phyloP scores from a whole-genome alignment of 2,888 invertebrate genomes.

The Protodeltote pygarga region DNA sequence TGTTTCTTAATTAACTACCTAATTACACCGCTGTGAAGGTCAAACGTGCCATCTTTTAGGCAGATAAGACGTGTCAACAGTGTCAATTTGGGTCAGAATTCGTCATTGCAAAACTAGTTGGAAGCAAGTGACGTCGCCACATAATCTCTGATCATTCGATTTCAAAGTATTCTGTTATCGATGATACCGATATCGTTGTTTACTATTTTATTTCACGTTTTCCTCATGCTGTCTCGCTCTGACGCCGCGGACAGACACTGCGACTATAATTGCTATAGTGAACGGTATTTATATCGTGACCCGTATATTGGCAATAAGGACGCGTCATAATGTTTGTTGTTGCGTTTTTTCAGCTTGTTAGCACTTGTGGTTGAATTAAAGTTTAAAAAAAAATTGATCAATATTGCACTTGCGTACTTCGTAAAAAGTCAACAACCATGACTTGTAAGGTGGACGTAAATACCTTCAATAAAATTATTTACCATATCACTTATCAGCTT shows the following conservation, averaged over 20 bases:
- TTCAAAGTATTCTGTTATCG: conserved; percentile 53
- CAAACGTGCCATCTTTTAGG: conserved; percentile 4
- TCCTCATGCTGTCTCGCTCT: conserved; percentile 78
- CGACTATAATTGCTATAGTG: conserved; percentile 61
- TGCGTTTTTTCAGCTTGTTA: conserved; percentile 11
- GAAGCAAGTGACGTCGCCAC: conserved; percentile 37
- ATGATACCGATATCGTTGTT: conserved; percentile 61
- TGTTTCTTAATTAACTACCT: conserved; percentile 1
- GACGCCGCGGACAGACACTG: conserved; percentile 42
- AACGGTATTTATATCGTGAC: conserved; percentile 67
- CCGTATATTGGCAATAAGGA: conserved; percentile 60
- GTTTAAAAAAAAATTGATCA: conserved; percentile 18
- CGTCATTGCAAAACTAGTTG: conserved; percentile 25
- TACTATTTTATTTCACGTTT: conserved; percentile 77
- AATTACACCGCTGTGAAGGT: conserved; percentile 4
- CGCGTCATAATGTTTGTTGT: conserved; percentile 36
- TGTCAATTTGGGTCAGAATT: conserved; percentile 19
- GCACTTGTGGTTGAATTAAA: conserved; percentile 9
- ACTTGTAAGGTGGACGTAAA: background rate
- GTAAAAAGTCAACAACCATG: conserved; percentile 11
- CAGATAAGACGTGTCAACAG: conserved; percentile 6
- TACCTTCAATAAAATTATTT: conserved; percentile 9
- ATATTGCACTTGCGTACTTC: conserved; percentile 18
- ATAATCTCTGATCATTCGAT: conserved; percentile 49
- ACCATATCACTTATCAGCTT: conserved; percentile 9